Evolutionary conservation across 2,113 vertebrate genomes (phyloP).

Genomic region (Tachysurus vachellii): DNA sequence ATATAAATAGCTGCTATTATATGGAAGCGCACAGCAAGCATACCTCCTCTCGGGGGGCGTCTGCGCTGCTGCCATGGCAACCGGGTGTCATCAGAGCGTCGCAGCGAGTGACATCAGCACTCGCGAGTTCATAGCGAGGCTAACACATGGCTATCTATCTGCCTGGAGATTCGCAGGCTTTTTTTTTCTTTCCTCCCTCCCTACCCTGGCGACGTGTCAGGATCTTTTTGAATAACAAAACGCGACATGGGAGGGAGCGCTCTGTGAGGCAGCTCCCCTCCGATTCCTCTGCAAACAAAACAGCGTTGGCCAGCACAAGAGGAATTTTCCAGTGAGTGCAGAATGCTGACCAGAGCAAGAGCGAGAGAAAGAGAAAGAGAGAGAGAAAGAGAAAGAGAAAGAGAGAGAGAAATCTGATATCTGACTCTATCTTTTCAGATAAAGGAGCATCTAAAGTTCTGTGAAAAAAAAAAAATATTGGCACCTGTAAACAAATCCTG

Average conservation of each 20-base stretch:
- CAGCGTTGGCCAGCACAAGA: constrained; percentile 23
- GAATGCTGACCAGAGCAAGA: constrained; percentile 43
- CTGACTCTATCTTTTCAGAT: not conserved
- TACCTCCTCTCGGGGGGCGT: constrained; percentile 66
- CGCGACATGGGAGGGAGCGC: constrained; percentile 35
- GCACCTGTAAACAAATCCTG: not conserved
- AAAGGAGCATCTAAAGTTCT: not conserved
- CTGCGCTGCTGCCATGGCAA: constrained; percentile 63
- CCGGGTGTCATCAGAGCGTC: constrained; percentile 57
- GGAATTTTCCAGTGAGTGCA: constrained; percentile 52
- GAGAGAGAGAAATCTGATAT: not conserved
- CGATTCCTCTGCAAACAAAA: constrained; percentile 50
- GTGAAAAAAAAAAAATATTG: not conserved
- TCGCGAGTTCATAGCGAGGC: constrained; percentile 55
- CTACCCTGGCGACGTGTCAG: constrained; percentile 29
- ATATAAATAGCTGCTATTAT: constrained; percentile 71
- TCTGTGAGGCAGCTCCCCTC: constrained; percentile 33
- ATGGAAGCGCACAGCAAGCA: constrained; percentile 62
- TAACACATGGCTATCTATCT: constrained; percentile 39
- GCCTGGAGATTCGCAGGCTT: not conserved
- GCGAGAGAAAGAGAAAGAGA: constrained; percentile 9
- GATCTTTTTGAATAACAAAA: constrained; percentile 53
- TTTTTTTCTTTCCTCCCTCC: constrained; percentile 6
- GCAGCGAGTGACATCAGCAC: constrained; percentile 56
- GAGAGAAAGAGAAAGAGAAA: not conserved